These are phyloP conservation scores for Amphipoea lucens DNA, from an alignment of 2,888 invertebrate species.

Conservation along the genomic window DNA sequence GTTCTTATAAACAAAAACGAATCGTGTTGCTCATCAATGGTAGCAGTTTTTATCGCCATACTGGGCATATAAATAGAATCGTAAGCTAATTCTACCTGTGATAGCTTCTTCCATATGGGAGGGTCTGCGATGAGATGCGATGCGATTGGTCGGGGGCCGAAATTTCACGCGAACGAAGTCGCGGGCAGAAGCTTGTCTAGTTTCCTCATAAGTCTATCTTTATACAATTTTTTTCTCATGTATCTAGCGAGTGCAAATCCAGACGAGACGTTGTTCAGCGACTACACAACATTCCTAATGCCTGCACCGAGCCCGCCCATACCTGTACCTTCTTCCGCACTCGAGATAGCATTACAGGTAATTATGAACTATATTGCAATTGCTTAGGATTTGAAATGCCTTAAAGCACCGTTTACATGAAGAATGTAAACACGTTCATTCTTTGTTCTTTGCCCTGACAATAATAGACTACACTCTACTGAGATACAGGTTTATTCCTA, in stretches of 20 bases:
- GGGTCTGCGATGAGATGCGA: no score
- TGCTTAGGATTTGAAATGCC: neutral
- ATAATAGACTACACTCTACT: no score
- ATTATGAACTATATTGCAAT: conserved; percentile 8
- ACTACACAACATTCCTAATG: conserved; percentile 93
- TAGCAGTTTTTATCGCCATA: no score
- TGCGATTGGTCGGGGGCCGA: no score
- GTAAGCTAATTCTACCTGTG: no score
- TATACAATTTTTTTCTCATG: neutral
- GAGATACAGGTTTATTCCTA: no score
- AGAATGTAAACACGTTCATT: neutral
- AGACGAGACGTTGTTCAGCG: conserved; percentile 92
- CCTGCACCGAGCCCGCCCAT: conserved; percentile 91
- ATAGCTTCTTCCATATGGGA: no score
- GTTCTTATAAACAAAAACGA: neutral
- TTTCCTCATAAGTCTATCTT: neutral
- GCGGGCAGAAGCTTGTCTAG: no score
- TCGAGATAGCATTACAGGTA: conserved; percentile 93
- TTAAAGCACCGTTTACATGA: no score
- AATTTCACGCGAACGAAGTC: no score
- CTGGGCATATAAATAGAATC: no score
- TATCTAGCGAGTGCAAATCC: conserved; percentile 70
- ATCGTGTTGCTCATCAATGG: no score
- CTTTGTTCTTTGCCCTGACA: neutral
- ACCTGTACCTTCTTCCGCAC: conserved; percentile 79